These are phyloP conservation scores for Hycleus phaleratus DNA, from an alignment of 1,140 invertebrate species.

Conservation along the genomic window DNA sequence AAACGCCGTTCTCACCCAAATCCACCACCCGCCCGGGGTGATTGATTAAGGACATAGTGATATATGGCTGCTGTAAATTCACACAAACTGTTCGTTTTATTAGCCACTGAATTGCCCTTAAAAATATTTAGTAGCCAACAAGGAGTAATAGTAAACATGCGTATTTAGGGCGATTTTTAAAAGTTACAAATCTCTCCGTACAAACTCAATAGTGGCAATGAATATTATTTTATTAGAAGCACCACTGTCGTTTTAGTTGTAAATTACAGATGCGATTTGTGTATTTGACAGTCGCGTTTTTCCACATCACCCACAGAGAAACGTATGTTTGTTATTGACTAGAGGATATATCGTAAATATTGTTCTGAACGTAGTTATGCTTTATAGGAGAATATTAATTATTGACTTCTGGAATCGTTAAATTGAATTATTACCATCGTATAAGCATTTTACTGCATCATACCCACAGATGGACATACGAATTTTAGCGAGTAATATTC, in stretches of 20 bases:
- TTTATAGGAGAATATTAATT: slow-evolving; percentile 9
- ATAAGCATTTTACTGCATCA: neutral
- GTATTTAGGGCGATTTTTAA: neutral
- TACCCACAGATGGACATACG: too few species aligned
- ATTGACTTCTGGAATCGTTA: slow-evolving; percentile 16
- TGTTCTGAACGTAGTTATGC: slow-evolving; percentile 8
- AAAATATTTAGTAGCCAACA: slow-evolving; percentile 1
- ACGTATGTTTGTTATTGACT: slow-evolving; percentile 10
- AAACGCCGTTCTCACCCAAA: slow-evolving; percentile 4
- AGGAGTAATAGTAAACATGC: neutral
- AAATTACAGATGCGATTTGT: slow-evolving; percentile 14
- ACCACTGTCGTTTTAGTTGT: slow-evolving; percentile 1
- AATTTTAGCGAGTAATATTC: too few species aligned
- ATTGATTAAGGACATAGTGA: slow-evolving; percentile 15
- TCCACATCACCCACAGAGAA: neutral
- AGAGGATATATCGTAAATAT: slow-evolving; percentile 14
- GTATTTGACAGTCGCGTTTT: slow-evolving; percentile 16
- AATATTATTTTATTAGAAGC: neutral
- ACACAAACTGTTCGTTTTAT: slow-evolving; percentile 16
- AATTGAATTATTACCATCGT: slow-evolving; percentile 11
- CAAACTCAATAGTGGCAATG: too few species aligned
- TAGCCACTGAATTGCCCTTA: slow-evolving; percentile 15
- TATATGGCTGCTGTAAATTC: slow-evolving; percentile 15
- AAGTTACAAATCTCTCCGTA: neutral
- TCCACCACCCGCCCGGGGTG: slow-evolving; percentile 1